Evolutionary conservation across 2,888 invertebrate species (phyloP).

Genomic region (Protonemura montana): DNA sequence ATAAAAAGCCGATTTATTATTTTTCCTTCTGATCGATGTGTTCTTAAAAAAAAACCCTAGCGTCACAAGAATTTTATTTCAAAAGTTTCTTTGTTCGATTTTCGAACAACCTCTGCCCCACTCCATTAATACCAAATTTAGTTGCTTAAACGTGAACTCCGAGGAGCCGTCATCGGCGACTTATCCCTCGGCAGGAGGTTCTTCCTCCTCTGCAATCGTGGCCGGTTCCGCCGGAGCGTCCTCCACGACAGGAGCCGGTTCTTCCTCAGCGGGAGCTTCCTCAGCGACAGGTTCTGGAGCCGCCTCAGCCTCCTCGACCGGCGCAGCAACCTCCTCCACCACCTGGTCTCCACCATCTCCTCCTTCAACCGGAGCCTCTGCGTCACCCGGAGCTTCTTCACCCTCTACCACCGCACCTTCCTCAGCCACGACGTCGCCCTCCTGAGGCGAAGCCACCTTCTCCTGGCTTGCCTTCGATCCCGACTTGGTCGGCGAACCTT

Average conservation of each 20-base stretch:
- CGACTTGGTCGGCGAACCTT: neutral
- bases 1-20: neutral
- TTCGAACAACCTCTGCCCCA: neutral
- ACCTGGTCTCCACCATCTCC: neutral
- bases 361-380: slow-evolving; percentile 12
- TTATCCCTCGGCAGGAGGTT: slow-evolving; percentile 44
- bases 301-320: neutral
- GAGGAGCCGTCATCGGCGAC: slow-evolving; percentile 17
- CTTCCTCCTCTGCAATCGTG: slow-evolving; percentile 23
- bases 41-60: no score
- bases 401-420: neutral
- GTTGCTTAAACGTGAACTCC: neutral
- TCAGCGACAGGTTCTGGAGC: slow-evolving; percentile 38
- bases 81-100: neutral
- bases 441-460: neutral
- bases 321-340: neutral
- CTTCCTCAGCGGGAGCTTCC: slow-evolving; percentile 41
- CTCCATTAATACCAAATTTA: neutral
- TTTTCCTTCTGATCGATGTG: neutral
- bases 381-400: neutral
- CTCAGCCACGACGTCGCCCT: neutral
- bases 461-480: neutral
- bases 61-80: neutral
- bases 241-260: slow-evolving; percentile 27
- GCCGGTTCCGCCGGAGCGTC: slow-evolving; percentile 41